phyloP scores from a whole-genome alignment of 1,140 invertebrate species.

The Hycleus cichorii region DNA sequence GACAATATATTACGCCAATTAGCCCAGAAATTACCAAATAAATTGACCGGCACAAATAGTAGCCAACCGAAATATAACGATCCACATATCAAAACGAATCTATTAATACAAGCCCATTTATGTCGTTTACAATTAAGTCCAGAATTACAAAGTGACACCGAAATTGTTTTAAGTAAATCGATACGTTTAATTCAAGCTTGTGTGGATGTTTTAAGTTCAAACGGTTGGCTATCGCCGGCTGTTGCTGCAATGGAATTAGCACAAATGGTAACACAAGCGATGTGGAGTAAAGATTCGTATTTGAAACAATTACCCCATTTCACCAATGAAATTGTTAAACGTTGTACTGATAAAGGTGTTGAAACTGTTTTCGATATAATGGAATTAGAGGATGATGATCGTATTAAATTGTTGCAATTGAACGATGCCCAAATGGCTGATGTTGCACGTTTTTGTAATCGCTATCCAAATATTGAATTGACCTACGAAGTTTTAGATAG shows the following conservation, averaged over 20 bases:
- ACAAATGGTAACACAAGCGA: constrained; percentile 99
- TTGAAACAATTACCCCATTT: constrained; percentile 97
- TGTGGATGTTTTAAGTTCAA: constrained; percentile 96
- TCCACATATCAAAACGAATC: constrained; percentile 95
- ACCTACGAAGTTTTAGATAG: constrained; percentile 86
- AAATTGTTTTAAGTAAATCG: constrained; percentile 80
- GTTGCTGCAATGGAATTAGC: constrained; percentile 99
- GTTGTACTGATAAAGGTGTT: constrained; percentile 85
- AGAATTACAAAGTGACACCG: constrained; percentile 95
- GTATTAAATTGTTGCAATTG: constrained; percentile 78
- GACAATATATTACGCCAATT: constrained; percentile 82
- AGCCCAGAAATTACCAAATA: constrained; percentile 71
- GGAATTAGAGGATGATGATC: constrained; percentile 93
- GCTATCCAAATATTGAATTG: constrained; percentile 98
- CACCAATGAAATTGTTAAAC: constrained; percentile 78
- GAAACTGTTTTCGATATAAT: constrained; percentile 98
- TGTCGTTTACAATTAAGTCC: constrained; percentile 89
- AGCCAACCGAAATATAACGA: constrained; percentile 72
- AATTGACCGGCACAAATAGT: constrained; percentile 52
- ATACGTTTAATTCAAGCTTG: constrained; percentile 94
- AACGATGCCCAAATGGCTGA: constrained; percentile 87
- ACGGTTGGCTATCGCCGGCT: constrained; percentile 96
- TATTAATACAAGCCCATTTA: constrained; percentile 92
- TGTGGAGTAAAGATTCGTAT: constrained; percentile 99
- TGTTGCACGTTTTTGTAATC: constrained; percentile 96